phyloP scores from a whole-genome alignment of 2,888 invertebrate species.

The Nemotelus pantherinus region DNA sequence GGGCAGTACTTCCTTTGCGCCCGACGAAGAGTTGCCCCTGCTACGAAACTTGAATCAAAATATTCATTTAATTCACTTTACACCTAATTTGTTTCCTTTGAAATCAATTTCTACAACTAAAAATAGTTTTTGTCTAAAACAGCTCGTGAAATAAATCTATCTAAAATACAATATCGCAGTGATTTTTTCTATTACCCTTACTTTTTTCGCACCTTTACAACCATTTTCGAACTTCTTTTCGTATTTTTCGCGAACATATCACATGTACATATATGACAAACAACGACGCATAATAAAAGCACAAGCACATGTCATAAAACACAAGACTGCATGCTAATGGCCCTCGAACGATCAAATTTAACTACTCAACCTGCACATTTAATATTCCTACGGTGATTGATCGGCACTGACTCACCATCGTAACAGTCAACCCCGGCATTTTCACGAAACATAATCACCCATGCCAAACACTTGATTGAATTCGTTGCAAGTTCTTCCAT shows the following conservation, averaged over 20 bases:
- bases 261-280: slow-evolving; percentile 9
- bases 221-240: background rate
- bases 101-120: no score
- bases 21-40: no score
- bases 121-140: no score
- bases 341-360: slow-evolving; percentile 46
- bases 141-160: no score
- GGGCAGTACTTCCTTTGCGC: no score
- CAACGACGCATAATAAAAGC: slow-evolving; percentile 49
- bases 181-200: no score
- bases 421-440: background rate
- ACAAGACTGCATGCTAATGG: slow-evolving; percentile 48
- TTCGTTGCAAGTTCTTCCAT: slow-evolving; percentile 6
- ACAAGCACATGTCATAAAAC: slow-evolving; percentile 51
- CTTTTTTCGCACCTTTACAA: no score
- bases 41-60: no score
- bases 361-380: slow-evolving; percentile 7
- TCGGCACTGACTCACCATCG: slow-evolving; percentile 24
- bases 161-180: no score
- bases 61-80: no score
- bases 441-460: background rate
- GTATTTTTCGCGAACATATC: background rate
- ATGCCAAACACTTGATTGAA: slow-evolving; percentile 11
- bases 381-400: slow-evolving; percentile 14
- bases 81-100: no score